Conservation (phyloP, 2,797 vertebrate species). For the Pantherophis alleghaniensis region DNA sequence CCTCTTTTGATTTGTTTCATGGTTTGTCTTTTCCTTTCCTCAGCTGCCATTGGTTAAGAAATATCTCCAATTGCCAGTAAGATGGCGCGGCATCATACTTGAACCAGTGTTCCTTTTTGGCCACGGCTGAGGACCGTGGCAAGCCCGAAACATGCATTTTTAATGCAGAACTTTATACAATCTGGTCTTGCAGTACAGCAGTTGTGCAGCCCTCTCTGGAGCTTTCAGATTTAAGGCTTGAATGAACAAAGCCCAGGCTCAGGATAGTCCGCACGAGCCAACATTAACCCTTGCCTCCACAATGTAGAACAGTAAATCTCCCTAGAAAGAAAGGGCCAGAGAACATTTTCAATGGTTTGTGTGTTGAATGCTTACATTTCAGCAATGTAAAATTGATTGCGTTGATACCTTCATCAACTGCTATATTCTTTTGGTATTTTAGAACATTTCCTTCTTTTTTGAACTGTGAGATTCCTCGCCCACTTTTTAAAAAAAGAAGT, state of each 20-base stretch:
- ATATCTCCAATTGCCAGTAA: conserved; percentile 79
- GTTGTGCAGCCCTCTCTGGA: conserved; percentile 75
- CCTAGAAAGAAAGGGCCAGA: conserved; percentile 46
- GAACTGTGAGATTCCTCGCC: background rate
- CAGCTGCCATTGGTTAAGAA: conserved; percentile 79
- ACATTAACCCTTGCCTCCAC: conserved; percentile 74
- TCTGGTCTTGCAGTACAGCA: conserved; percentile 66
- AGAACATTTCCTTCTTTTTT: background rate
- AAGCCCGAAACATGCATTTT: conserved; percentile 83
- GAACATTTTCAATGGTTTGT: background rate
- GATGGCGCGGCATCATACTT: conserved; percentile 72
- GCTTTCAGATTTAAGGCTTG: conserved; percentile 81
- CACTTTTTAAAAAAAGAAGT: background rate
- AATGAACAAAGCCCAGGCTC: conserved; percentile 75
- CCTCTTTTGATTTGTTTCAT: conserved; percentile 77
- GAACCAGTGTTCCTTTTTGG: conserved; percentile 73
- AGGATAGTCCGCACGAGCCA: conserved; percentile 67
- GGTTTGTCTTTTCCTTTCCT: conserved; percentile 76
- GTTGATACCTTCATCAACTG: background rate
- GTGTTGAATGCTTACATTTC: background rate
- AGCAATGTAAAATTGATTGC: conserved; percentile 1
- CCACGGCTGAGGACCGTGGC: conserved; percentile 75
- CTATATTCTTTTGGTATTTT: background rate
- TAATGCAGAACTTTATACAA: conserved; percentile 80
- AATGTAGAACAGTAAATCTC: conserved; percentile 48